Percentiles rank a stretch among this genome's conserved stretches.
phyloP scores from a whole-genome alignment of 2,113 vertebrate genomes.

The Ovibos moschatus region DNA sequence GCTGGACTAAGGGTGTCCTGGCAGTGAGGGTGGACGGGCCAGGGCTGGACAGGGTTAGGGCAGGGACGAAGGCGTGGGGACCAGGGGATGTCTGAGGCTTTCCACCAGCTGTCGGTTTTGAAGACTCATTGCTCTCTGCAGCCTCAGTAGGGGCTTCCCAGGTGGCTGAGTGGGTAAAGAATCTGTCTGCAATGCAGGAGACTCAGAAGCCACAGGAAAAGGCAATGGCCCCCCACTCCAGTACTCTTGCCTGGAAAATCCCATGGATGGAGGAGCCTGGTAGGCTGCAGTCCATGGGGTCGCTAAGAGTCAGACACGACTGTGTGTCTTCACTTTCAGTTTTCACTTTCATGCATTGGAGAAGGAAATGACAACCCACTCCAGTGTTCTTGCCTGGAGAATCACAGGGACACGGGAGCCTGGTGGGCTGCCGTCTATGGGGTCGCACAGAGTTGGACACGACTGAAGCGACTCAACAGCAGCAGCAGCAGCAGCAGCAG shows the following conservation, averaged over 20 bases:
- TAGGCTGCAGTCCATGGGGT: accelerated
- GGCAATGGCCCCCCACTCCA: accelerated
- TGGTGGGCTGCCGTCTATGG: no score
- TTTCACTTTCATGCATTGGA: no score
- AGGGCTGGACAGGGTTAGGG: not conserved
- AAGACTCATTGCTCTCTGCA: not conserved
- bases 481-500: no score
- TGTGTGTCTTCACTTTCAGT: no score
- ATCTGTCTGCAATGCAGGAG: not conserved
- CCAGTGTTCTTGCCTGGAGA: no score
- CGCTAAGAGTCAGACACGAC: accelerated
- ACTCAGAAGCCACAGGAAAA: not conserved
- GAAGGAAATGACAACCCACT: no score
- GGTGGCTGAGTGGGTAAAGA: not conserved
- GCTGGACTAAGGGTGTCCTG: not conserved
- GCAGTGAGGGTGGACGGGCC: accelerated
- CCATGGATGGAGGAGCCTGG: not conserved
- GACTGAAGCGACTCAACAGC: no score
- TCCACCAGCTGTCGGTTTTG: not conserved
- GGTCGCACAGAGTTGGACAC: accelerated
- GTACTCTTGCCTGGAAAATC: not conserved
- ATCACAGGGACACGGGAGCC: no score
- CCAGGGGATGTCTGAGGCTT: accelerated
- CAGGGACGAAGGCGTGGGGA: accelerated
- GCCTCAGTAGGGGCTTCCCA: not conserved